Evolutionary conservation across 2,113 vertebrate genomes (phyloP).

Genomic region (Dissostichus mawsoni): DNA sequence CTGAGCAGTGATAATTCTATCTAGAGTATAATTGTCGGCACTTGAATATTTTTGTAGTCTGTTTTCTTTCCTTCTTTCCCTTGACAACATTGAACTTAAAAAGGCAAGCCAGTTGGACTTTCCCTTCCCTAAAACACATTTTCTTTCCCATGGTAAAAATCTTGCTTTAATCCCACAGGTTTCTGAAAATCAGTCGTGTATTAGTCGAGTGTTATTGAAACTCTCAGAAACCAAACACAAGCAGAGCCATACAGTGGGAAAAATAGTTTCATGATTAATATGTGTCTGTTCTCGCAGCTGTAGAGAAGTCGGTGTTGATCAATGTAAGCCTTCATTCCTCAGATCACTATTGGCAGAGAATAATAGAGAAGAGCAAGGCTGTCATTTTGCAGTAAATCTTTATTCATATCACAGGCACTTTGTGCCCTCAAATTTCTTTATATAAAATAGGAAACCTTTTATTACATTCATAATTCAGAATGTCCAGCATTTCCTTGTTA

Average conservation of each 20-base stretch:
- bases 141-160: conserved; percentile 24
- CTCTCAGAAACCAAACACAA: background rate
- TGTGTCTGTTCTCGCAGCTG: background rate
- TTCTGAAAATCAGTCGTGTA: background rate
- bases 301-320: background rate
- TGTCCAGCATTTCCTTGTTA: conserved; percentile 80
- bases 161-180: background rate
- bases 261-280: background rate
- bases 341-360: background rate
- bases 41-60: background rate
- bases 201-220: background rate
- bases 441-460: conserved; percentile 53
- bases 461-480: conserved; percentile 71
- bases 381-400: conserved; percentile 45
- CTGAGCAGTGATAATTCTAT: background rate
- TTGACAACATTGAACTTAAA: background rate
- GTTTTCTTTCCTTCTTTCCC: conserved; percentile 3
- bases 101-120: conserved; percentile 7
- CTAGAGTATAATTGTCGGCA: background rate
- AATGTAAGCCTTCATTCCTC: background rate
- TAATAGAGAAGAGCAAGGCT: background rate
- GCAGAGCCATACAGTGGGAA: background rate
- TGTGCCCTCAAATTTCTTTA: conserved; percentile 41
- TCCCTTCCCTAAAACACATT: conserved; percentile 35
- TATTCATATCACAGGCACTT: conserved; percentile 60